Conservation (phyloP, 2,888 invertebrate species). For the Lumbricus terrestris region DNA sequence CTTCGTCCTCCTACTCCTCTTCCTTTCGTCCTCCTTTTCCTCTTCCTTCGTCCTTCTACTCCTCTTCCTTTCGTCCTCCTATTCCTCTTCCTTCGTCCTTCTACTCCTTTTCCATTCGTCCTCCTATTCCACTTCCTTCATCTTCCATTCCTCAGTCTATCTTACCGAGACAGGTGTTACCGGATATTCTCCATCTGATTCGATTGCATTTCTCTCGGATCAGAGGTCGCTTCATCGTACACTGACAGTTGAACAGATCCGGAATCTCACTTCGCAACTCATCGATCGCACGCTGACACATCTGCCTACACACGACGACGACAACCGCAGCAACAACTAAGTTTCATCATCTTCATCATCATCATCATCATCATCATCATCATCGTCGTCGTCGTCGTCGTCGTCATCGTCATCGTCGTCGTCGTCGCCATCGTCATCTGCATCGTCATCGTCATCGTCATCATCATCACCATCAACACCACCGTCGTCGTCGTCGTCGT, state of each 20-base stretch:
- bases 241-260: slow-evolving; percentile 21
- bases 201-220: slow-evolving; percentile 9
- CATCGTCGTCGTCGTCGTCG: neutral
- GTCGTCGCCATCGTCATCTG: slow-evolving; percentile 15
- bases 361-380: neutral
- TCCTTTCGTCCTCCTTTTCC: neutral
- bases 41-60: neutral
- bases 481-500: neutral
- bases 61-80: neutral
- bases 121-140: neutral
- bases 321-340: neutral
- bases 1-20: neutral
- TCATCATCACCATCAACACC: neutral
- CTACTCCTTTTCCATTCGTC: neutral
- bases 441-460: neutral
- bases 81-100: neutral
- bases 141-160: neutral
- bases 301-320: neutral
- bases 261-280: neutral
- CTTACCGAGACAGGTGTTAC: slow-evolving; percentile 22
- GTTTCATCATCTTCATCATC: neutral
- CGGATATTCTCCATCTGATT: slow-evolving; percentile 14
- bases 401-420: slow-evolving; percentile 22
- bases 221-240: slow-evolving; percentile 9
- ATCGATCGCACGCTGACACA: neutral